A percentile compares a stretch with the other conserved stretches of the same genome.
Conservation (phyloP, 2,797 vertebrate genomes). For the Sciaenops ocellatus region DNA sequence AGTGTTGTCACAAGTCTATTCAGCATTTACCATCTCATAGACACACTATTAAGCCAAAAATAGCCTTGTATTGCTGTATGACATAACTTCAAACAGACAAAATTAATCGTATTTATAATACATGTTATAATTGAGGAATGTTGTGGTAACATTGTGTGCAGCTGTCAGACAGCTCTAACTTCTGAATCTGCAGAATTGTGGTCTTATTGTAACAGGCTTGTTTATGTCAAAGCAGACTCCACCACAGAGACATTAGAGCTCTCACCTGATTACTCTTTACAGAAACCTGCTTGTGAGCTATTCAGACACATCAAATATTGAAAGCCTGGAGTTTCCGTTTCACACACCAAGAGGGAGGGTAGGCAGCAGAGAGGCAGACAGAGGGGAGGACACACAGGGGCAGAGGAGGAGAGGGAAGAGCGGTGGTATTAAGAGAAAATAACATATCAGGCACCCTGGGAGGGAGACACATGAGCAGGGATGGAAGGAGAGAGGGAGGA, state of each 20-base stretch:
- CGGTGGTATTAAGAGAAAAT: slow-evolving; percentile 53
- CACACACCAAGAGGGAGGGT: slow-evolving; percentile 58
- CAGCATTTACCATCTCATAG: too few species aligned
- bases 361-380: slow-evolving; percentile 26
- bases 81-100: background rate
- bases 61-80: too few species aligned
- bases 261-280: slow-evolving; percentile 80
- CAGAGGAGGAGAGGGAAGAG: slow-evolving; percentile 35
- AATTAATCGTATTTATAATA: background rate
- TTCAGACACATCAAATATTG: slow-evolving; percentile 88
- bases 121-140: background rate
- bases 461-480: slow-evolving; percentile 59
- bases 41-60: too few species aligned
- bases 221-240: slow-evolving; percentile 54
- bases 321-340: slow-evolving; percentile 85
- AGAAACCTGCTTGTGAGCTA: slow-evolving; percentile 86
- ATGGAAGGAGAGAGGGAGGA: slow-evolving; percentile 80
- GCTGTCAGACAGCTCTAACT: background rate
- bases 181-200: background rate
- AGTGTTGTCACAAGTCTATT: too few species aligned
- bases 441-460: slow-evolving; percentile 61
- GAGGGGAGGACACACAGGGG: slow-evolving; percentile 15
- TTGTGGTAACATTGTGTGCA: background rate
- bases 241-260: slow-evolving; percentile 70
- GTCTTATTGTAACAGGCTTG: slow-evolving; percentile 22